Base-by-base conservation (phyloP, 2,113 vertebrate species). In the Bufo bufo region DNA sequence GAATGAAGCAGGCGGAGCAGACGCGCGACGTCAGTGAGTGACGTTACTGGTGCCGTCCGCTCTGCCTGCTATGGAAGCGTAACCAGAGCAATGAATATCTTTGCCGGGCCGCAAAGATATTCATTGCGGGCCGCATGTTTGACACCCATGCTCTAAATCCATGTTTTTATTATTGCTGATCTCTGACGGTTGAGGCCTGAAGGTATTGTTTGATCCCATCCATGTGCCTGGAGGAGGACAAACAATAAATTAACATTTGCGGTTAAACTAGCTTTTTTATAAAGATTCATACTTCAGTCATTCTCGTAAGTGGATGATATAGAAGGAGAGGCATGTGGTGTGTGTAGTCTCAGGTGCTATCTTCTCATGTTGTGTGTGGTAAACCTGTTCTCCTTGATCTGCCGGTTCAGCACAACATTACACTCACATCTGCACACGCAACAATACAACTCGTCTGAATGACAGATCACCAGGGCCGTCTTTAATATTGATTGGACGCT, bases 381-480 rank as follows among this genome's bases (percentile, higher is more conserved):
- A 84, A 71, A 84, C 82, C n/a, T 54, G 82, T 54, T 84, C 63
- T 71, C 49, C 82, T 54, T 69, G 82, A 69, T 84, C 47, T 17
- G 12, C 82, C 49, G 11, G 82, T 84, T 49, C 47, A 69, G 6
- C 33, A 33, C 33, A 4, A 50, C 61, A 3, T 45, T 71, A 43
- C 69, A 19, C 23, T 8, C 78, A 61, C 54, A 19, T 8, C 12
- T 45, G 23, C 81, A 83, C 45, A 63, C 80, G 23, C 77, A 56
- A 8, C 4, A 23, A 56, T 7, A 59, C 23, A 33, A 59, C 23
- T 4, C 17, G 23, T 59, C 8, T 52, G 12, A 23, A 9, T 59
- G n/a, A 59, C 69, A 33, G 33, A 33, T 33, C 33, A 33, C 33
- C 33, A 33, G 33, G 33, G 33, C 33, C 33, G 33, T 33, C 33